These are phyloP conservation scores for Scortum barcoo DNA, from an alignment of 2,113 vertebrate genomes.

Conservation along the genomic window DNA sequence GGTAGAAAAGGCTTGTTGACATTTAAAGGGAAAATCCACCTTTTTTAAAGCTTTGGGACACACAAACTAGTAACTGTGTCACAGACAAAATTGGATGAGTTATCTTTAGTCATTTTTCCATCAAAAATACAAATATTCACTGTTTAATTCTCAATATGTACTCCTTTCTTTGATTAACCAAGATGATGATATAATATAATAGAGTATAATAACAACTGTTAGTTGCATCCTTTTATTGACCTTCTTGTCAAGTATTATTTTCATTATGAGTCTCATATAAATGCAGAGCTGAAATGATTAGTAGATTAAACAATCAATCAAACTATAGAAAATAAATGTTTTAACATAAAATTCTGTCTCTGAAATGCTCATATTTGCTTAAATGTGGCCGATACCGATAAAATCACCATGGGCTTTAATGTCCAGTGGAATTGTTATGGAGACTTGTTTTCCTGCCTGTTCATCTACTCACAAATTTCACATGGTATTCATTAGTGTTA, in stretches of 20 bases:
- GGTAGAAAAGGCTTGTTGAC: background rate
- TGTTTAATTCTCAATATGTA: background rate
- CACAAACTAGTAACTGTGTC: too few relatives aligned
- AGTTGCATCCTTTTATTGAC: background rate
- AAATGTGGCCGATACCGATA: background rate
- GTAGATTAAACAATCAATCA: background rate
- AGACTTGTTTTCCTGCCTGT: background rate
- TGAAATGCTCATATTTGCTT: too few relatives aligned
- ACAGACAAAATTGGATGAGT: too few relatives aligned
- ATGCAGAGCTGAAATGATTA: background rate
- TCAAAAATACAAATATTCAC: too few relatives aligned
- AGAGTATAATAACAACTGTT: too few relatives aligned
- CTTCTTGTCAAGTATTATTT: too few relatives aligned
- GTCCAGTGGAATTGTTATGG: too few relatives aligned
- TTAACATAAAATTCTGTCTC: background rate
- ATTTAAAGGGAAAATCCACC: background rate
- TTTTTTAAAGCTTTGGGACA: background rate
- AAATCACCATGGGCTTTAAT: conserved; percentile 4
- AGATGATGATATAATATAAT: too few relatives aligned
- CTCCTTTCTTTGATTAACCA: background rate
- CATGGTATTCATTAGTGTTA: background rate
- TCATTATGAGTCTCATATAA: background rate
- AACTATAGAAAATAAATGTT: background rate
- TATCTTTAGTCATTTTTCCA: too few relatives aligned
- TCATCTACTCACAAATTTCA: background rate